A percentile compares a stretch with the other conserved stretches of the same genome.
These are phyloP conservation scores for Eulemur rubriventer DNA, from an alignment of 2,797 vertebrate genomes.

Conservation along the genomic window DNA sequence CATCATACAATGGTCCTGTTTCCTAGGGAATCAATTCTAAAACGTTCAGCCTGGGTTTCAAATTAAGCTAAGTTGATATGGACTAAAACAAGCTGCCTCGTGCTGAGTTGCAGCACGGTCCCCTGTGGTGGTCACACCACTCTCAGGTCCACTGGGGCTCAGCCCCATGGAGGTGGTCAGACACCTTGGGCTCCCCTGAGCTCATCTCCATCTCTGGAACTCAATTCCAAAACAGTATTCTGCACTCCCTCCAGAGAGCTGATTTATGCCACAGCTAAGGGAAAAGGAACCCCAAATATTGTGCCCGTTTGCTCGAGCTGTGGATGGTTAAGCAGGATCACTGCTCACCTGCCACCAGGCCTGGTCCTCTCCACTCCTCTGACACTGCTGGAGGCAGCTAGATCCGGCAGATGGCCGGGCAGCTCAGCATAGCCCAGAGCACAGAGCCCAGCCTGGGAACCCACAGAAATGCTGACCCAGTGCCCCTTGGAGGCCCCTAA, in stretches of 20 bases:
- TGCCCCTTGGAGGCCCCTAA: neutral
- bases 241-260: neutral
- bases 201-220: neutral
- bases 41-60: neutral
- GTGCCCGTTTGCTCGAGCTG: slow-evolving; percentile 4
- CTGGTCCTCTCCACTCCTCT: neutral
- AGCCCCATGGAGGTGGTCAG: neutral
- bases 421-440: neutral
- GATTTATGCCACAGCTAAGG: neutral
- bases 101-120: accelerated
- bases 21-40: neutral
- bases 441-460: neutral
- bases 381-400: neutral
- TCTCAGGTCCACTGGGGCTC: neutral
- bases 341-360: neutral
- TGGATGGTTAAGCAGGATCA: neutral
- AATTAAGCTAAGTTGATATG: neutral
- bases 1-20: neutral
- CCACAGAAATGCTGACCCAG: neutral
- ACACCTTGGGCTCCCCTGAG: neutral
- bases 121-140: neutral
- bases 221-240: neutral
- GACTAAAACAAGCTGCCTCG: neutral
- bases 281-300: neutral
- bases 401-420: neutral